These are phyloP conservation scores for Craterocephalus amniculus DNA, from an alignment of 2,797 vertebrate genomes.

Conservation along the genomic window DNA sequence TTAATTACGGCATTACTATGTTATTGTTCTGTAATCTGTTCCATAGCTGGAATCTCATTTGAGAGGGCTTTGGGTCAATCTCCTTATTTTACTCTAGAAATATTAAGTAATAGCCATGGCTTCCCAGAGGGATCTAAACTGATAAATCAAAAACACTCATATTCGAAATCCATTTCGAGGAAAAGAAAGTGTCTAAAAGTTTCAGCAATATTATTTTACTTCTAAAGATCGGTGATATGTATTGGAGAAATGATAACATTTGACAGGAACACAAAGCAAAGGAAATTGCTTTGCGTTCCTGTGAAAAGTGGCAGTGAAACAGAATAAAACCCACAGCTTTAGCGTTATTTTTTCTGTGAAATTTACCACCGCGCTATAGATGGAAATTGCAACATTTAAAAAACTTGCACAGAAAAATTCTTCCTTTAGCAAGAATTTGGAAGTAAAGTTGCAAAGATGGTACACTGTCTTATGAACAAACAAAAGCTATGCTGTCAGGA, in stretches of 20 bases:
- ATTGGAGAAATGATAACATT: background rate
- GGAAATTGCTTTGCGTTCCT: too few species aligned
- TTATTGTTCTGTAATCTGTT: conserved; percentile 34
- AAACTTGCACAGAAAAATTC: background rate
- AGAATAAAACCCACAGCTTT: background rate
- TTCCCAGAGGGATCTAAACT: background rate
- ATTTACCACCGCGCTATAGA: too few species aligned
- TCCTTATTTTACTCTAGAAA: conserved; percentile 22
- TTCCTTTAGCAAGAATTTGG: background rate
- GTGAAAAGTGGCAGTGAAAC: too few species aligned
- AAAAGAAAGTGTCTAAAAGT: background rate
- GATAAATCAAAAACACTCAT: background rate
- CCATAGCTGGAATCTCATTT: conserved; percentile 25
- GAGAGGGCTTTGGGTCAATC: conserved; percentile 29
- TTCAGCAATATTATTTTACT: background rate
- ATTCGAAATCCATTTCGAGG: background rate
- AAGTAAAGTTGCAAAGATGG: background rate
- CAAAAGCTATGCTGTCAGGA: too few species aligned
- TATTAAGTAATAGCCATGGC: background rate
- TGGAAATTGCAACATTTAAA: too few species aligned
- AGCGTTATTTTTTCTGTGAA: too few species aligned
- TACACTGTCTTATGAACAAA: too few species aligned
- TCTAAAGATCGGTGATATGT: too few species aligned
- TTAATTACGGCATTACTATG: conserved; percentile 10
- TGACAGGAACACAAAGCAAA: too few species aligned